These are phyloP conservation scores for Solen grandis DNA, from an alignment of 1,140 invertebrate species.

Conservation along the genomic window DNA sequence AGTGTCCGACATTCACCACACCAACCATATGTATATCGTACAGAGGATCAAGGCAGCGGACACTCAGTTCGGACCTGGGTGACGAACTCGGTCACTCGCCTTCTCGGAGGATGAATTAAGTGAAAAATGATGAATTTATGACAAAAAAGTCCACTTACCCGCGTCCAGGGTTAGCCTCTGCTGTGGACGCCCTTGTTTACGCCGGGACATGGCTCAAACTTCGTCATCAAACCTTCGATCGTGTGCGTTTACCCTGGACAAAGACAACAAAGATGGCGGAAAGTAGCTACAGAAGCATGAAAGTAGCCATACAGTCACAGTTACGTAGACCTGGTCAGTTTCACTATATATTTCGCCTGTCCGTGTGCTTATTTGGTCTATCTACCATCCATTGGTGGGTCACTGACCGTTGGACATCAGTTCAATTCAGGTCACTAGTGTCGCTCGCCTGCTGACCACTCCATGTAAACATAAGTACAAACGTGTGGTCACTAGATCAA, in stretches of 20 bases:
- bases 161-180: conserved; percentile 76
- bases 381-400: conserved; percentile 1
- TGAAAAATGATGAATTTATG: background rate
- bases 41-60: too few species aligned
- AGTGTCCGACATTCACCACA: too few species aligned
- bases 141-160: conserved; percentile 65
- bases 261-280: conserved; percentile 79
- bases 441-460: conserved; percentile 44
- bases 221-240: conserved; percentile 73
- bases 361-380: background rate
- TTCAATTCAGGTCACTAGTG: conserved; percentile 37
- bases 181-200: conserved; percentile 78
- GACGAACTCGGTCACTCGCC: background rate
- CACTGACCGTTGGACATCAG: conserved; percentile 39
- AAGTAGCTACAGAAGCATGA: conserved; percentile 65
- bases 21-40: too few species aligned
- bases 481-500: too few species aligned
- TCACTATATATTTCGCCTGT: background rate
- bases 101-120: background rate
- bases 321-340: too few species aligned
- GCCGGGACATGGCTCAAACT: conserved; percentile 73
- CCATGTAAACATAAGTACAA: too few species aligned
- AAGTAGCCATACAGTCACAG: conserved; percentile 50
- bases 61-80: too few species aligned
- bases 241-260: conserved; percentile 70